Base-by-base conservation (phyloP, 1,140 invertebrate species). In the Medauroidea extradentata region DNA sequence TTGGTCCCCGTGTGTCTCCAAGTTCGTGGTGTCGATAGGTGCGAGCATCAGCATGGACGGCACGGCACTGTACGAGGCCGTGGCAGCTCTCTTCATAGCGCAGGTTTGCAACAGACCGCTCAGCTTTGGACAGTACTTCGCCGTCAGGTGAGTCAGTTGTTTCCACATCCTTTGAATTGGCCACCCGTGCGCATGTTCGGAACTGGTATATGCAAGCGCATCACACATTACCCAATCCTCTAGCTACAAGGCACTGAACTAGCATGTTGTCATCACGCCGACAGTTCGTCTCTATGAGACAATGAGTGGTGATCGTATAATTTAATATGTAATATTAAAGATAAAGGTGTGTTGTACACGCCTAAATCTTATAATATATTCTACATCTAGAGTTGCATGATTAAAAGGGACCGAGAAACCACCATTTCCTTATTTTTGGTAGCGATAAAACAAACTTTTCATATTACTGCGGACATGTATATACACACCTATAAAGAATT, bases 51-150 rank as follows among this genome's bases (percentile, higher is more conserved):
- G 80, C 63, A 82, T 83, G 81, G 81, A 83, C 59, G 82, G 81
- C 16, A 83, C 81, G 44, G 82, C 81, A 3, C 62, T 83, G 8
- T 83, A 83, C 58, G 78, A 81, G 64, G 76, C 79, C 14, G 81
- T 87, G 1, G 86, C 85, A 1, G 82, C 85, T 14, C 81, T 88
- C 53, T 89, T 87, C 68, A 87, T 89, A 62, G 84, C 86, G 23
- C 87, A 89, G 74, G 76, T 88, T 67, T 80, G 85, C 63, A 80
- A 79, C 25, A 67, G 78, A 13, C 53, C 68, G 18, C 69, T 85
- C 57, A 70, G 72, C 56, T 70, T 81, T 48, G 83, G 80, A 13
- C 73, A 79, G 49, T 34, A 34, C 29, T 71, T 87, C 9, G 83
- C 83, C 34, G 81, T 86, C 60, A 85, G 83, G 83, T 85, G 65